These are phyloP conservation scores for Drosophila melanica DNA, from an alignment of 1,140 invertebrate genomes.

Conservation along the genomic window DNA sequence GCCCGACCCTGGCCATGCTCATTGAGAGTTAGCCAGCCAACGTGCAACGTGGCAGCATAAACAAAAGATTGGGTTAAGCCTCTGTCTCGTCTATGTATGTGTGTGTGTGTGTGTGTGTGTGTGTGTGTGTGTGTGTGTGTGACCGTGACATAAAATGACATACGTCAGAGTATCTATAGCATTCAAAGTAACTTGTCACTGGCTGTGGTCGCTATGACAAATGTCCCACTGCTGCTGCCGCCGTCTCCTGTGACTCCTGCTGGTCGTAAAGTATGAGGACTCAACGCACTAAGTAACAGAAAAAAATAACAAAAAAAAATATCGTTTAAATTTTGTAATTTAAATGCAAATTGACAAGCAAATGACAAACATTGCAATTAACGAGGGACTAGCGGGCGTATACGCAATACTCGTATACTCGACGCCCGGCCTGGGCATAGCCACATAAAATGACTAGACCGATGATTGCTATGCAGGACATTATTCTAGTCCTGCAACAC, in stretches of 20 bases:
- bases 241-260: neutral
- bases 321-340: slow-evolving; percentile 81
- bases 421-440: slow-evolving; percentile 1
- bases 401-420: slow-evolving; percentile 50
- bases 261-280: slow-evolving; percentile 35
- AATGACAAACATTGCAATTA: slow-evolving; percentile 82
- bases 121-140: neutral
- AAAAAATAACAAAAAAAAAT: slow-evolving; percentile 24
- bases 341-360: slow-evolving; percentile 81
- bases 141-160: slow-evolving; percentile 31
- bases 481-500: slow-evolving; percentile 63
- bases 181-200: slow-evolving; percentile 13
- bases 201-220: slow-evolving; percentile 54
- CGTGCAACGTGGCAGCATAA: slow-evolving; percentile 40
- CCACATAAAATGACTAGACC: slow-evolving; percentile 20
- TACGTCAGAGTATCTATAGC: slow-evolving; percentile 52
- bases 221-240: slow-evolving; percentile 40
- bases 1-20: slow-evolving; percentile 51
- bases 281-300: slow-evolving; percentile 17
- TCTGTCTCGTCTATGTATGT: neutral
- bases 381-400: slow-evolving; percentile 77
- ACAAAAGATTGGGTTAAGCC: slow-evolving; percentile 74
- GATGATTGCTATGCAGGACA: slow-evolving; percentile 49
- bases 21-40: slow-evolving; percentile 46
- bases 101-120: neutral